A percentile compares a stretch with the other conserved stretches of the same genome.
phyloP scores from a whole-genome alignment of 1,140 invertebrate genomes.

The Pseudomyrmex pallidus region DNA sequence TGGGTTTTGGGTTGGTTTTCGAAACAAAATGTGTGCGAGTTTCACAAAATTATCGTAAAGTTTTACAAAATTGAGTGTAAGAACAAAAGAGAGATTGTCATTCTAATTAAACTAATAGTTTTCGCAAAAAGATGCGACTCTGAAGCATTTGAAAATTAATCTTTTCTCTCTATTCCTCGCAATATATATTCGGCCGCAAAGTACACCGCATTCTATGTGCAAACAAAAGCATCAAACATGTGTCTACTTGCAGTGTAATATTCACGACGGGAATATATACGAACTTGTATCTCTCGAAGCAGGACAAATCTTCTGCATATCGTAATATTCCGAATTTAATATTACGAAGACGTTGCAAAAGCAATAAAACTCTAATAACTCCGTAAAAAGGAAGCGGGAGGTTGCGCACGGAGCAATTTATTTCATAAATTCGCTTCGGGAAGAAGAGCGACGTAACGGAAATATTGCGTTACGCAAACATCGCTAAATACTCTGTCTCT shows the following conservation, averaged over 20 bases:
- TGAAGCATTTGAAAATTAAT: not conserved
- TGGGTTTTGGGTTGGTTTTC: too few species aligned
- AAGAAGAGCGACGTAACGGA: conserved; percentile 36
- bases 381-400: not conserved
- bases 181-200: not conserved
- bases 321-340: conserved; percentile 40
- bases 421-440: conserved; percentile 28
- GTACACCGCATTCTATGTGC: not conserved
- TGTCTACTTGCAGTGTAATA: not conserved
- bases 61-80: too few species aligned
- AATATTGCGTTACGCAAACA: conserved; percentile 44
- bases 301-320: conserved; percentile 11
- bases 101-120: too few species aligned
- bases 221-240: not conserved
- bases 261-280: not conserved
- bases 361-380: conserved; percentile 28
- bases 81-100: too few species aligned
- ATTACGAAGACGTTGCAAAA: conserved; percentile 36
- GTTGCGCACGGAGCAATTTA: conserved; percentile 1
- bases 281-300: not conserved
- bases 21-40: too few species aligned
- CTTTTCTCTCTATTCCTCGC: not conserved
- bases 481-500: conserved; percentile 14
- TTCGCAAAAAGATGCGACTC: too few species aligned
- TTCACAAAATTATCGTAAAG: too few species aligned